These are phyloP conservation scores for Leucophenga montana DNA, from an alignment of 2,888 invertebrate genomes.

Conservation along the genomic window DNA sequence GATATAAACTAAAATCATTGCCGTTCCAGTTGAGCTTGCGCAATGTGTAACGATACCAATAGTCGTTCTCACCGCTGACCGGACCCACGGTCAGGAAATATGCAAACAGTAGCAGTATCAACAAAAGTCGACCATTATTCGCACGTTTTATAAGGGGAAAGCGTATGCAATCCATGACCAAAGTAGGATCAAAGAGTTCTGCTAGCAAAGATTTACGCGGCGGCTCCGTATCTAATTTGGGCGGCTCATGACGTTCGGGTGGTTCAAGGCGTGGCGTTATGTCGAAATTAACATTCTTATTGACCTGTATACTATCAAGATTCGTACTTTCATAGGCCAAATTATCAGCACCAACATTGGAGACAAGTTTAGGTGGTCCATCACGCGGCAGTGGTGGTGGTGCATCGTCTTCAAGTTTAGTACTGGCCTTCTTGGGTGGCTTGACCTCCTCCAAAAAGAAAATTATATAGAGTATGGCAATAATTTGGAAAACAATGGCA, in stretches of 20 bases:
- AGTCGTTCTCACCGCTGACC: constrained; percentile 68
- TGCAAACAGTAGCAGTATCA: constrained; percentile 63
- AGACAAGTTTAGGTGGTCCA: constrained; percentile 35
- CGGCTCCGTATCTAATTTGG: constrained; percentile 23
- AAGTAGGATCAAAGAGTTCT: constrained; percentile 71
- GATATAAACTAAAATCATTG: constrained; percentile 67
- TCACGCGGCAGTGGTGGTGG: constrained; percentile 46
- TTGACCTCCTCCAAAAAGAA: constrained; percentile 69
- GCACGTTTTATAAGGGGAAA: constrained; percentile 67
- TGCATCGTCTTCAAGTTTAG: not conserved
- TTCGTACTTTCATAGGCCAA: constrained; percentile 62
- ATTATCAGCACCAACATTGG: constrained; percentile 55
- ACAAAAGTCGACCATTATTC: constrained; percentile 63
- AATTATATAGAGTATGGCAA: constrained; percentile 69
- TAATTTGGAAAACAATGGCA: constrained; percentile 66
- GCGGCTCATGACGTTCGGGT: constrained; percentile 45
- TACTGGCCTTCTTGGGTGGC: constrained; percentile 30
- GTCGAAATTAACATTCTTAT: constrained; percentile 66
- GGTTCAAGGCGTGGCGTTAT: constrained; percentile 49
- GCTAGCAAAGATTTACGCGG: constrained; percentile 50
- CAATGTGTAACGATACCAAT: constrained; percentile 69
- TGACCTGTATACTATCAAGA: constrained; percentile 53
- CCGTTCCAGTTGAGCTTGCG: constrained; percentile 71
- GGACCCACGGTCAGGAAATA: constrained; percentile 71
- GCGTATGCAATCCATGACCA: constrained; percentile 67